phyloP scores from a whole-genome alignment of 1,140 invertebrate species.

The Danaus plexippus region DNA sequence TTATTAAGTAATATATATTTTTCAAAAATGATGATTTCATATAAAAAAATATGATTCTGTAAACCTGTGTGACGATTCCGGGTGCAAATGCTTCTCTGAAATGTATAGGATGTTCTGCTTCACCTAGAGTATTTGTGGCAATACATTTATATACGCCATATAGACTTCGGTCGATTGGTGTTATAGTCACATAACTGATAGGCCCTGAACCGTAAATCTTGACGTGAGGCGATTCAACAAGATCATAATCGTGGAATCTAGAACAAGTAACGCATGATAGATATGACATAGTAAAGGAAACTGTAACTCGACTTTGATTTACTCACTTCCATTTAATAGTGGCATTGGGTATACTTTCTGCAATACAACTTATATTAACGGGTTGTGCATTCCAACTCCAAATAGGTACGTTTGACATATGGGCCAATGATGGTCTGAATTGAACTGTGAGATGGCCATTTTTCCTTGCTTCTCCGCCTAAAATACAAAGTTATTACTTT shows the following conservation, averaged over 20 bases:
- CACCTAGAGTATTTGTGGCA: conserved; percentile 84
- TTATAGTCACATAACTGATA: conserved; percentile 78
- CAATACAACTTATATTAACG: conserved; percentile 90
- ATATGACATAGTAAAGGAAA: conserved; percentile 6
- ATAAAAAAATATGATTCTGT: conserved; percentile 5
- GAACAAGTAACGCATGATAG: conserved; percentile 13
- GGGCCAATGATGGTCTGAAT: conserved; percentile 84
- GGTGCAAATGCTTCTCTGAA: conserved; percentile 78
- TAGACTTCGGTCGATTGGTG: conserved; percentile 74
- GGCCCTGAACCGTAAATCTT: conserved; percentile 78
- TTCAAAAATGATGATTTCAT: conserved; percentile 1
- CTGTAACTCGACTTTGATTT: neutral
- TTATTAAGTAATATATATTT: neutral
- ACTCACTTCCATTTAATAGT: conserved; percentile 86
- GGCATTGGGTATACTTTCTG: conserved; percentile 92
- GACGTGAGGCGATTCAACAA: conserved; percentile 72
- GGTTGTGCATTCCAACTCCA: conserved; percentile 87
- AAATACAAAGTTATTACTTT: conserved; percentile 4
- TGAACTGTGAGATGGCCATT: conserved; percentile 89
- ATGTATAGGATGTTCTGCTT: conserved; percentile 76
- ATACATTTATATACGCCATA: conserved; percentile 88
- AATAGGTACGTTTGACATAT: conserved; percentile 78
- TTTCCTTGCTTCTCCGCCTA: conserved; percentile 77
- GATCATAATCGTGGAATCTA: conserved; percentile 69
- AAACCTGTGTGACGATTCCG: conserved; percentile 49